These are phyloP conservation scores for Stenodera caucasica DNA, from an alignment of 2,888 invertebrate species.

Conservation along the genomic window DNA sequence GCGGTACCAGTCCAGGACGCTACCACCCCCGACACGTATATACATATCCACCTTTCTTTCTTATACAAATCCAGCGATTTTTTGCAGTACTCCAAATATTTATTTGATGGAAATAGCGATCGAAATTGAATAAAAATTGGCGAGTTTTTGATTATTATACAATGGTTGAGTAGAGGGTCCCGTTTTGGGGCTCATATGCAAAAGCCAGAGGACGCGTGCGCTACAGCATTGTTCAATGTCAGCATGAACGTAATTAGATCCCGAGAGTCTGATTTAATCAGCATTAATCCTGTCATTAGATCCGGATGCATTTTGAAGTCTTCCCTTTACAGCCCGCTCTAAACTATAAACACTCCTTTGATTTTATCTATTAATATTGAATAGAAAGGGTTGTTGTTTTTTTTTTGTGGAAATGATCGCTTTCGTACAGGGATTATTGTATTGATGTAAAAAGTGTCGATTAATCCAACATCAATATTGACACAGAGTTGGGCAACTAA, in stretches of 20 bases:
- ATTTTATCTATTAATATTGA: not conserved
- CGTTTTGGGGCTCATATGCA: not conserved
- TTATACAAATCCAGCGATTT: too few species aligned
- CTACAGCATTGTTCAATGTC: constrained; percentile 36
- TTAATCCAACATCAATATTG: constrained; percentile 27
- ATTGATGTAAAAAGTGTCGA: constrained; percentile 22
- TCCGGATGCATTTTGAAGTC: constrained; percentile 24
- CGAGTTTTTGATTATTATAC: not conserved
- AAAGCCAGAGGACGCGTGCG: constrained; percentile 14
- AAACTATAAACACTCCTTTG: not conserved
- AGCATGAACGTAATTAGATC: constrained; percentile 39
- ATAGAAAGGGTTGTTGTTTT: too few species aligned
- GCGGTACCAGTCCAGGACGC: constrained; percentile 24
- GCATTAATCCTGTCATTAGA: constrained; percentile 43
- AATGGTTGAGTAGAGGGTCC: not conserved
- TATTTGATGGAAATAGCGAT: too few species aligned
- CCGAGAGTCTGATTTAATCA: constrained; percentile 42
- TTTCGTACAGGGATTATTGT: too few species aligned
- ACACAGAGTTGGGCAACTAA: constrained; percentile 24
- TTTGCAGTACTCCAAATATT: too few species aligned
- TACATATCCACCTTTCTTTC: not conserved
- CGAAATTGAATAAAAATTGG: too few species aligned
- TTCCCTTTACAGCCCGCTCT: not conserved
- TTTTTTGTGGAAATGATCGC: too few species aligned
- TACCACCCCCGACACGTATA: constrained; percentile 15